Base-by-base conservation (phyloP, 1,140 invertebrate species). In the Eubasilissa regina region DNA sequence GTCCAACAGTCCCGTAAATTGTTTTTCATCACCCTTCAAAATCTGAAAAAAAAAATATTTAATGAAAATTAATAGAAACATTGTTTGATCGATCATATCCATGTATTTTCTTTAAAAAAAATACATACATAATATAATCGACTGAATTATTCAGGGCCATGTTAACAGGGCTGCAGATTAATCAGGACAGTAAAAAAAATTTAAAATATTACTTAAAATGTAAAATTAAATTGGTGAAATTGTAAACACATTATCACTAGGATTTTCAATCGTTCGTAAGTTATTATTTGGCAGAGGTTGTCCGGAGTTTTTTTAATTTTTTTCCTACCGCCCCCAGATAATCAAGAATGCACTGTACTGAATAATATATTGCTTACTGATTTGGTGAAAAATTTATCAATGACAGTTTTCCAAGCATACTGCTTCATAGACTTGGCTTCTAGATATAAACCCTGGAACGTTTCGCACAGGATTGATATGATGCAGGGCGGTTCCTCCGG, bases 381-480 rank as follows among this genome's bases (percentile, higher is more conserved):
- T 83, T 94, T 93, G 15, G 94, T 92, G 86, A 98, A 94, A 74
- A 98, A 91, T 84, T 93, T 93, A 82, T 92, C 92, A 7, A 99
- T 92, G 79, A 95, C 92, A 77, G 91, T 93, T 85, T 94, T 95
- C 90, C 95, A 95, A 82, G 92, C 95, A 85, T 98, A 97, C 85
- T 97, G 94, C 87, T 98, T 98, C 78, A 98, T 95, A 13, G 93
- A 93, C 86, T 94, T 94, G 4, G 97, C 97, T 85, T 99, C 97
- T 4, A 97, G 91, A 12, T 93, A 89, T 1, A 97, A 91, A 0
- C 95, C 96, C 82, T 93, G 91, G 85, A 95, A 94, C 85, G 93
- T 92, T 73, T 95, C 92, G 87, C 97, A 99, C 6, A 99, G 89
- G 53, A 93, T 88, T 84, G 94, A 92, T 80, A 99, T 94, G 78